These are phyloP conservation scores for Rhabdophis nuchalis DNA, from an alignment of 2,797 vertebrate genomes.

Conservation along the genomic window DNA sequence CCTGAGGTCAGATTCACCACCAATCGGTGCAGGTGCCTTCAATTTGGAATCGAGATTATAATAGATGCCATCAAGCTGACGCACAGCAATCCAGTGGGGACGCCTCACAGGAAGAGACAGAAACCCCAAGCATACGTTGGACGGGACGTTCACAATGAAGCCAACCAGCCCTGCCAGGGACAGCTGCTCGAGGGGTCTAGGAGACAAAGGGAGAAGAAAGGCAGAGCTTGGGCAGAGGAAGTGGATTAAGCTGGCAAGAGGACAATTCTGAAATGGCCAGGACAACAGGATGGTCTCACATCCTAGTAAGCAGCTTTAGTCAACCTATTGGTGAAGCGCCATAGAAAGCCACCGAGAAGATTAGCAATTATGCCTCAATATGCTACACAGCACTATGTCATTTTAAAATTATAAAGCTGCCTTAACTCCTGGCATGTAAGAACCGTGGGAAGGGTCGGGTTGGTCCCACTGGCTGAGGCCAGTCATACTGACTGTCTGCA, in stretches of 20 bases:
- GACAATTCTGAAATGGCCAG: background rate
- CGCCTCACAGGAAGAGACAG: slow-evolving; percentile 83
- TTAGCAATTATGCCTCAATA: background rate
- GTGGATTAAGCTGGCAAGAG: background rate
- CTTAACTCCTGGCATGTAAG: no score
- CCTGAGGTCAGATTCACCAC: slow-evolving; percentile 78
- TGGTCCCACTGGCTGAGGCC: no score
- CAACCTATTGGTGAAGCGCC: background rate
- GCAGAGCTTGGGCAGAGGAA: background rate
- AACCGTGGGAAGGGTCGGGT: no score
- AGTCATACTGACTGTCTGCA: no score
- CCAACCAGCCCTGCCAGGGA: slow-evolving; percentile 79
- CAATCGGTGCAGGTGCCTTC: slow-evolving; percentile 78
- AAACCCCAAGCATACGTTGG: slow-evolving; percentile 82
- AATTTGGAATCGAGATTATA: slow-evolving; percentile 94
- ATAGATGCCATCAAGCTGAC: slow-evolving; percentile 80
- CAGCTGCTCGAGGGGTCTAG: slow-evolving; percentile 80
- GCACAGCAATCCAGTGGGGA: slow-evolving; percentile 87
- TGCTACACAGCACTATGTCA: background rate
- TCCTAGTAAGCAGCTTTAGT: background rate
- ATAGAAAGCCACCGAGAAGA: background rate
- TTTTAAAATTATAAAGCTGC: background rate
- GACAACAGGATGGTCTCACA: background rate
- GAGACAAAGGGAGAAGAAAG: background rate
- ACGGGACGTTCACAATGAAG: slow-evolving; percentile 88